Conservation (phyloP, 2,113 vertebrate species). For the Globicephala melas region DNA sequence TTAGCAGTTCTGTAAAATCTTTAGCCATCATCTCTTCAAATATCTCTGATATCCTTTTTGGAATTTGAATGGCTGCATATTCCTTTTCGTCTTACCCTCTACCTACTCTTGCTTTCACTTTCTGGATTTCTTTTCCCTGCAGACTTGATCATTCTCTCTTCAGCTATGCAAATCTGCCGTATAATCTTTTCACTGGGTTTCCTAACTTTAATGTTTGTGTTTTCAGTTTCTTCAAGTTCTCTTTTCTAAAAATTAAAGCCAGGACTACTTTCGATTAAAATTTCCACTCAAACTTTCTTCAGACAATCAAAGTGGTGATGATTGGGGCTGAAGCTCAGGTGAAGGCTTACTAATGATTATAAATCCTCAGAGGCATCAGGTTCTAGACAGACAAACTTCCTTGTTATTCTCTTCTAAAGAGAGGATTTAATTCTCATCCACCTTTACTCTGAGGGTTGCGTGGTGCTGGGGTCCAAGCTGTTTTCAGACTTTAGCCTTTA, state of each 20-base stretch:
- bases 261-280: background rate
- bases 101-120: background rate
- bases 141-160: background rate
- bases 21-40: background rate
- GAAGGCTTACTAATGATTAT: background rate
- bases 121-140: background rate
- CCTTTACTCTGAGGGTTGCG: background rate
- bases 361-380: background rate
- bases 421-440: background rate
- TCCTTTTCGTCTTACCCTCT: background rate
- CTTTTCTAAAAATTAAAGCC: background rate
- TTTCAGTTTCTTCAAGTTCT: background rate
- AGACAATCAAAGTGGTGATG: background rate
- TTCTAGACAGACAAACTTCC: background rate
- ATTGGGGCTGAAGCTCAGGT: background rate
- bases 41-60: background rate
- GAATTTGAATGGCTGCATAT: background rate
- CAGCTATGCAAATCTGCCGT: background rate
- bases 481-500: background rate
- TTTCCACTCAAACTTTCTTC: background rate
- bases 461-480: background rate
- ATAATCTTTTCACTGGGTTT: background rate
- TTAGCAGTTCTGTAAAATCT: background rate
- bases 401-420: background rate
- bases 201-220: background rate